Percentiles rank a stretch among this genome's conserved stretches.
phyloP scores from a whole-genome alignment of 92 coral and sea anemone genomes.

The Desmophyllum pertusum region DNA sequence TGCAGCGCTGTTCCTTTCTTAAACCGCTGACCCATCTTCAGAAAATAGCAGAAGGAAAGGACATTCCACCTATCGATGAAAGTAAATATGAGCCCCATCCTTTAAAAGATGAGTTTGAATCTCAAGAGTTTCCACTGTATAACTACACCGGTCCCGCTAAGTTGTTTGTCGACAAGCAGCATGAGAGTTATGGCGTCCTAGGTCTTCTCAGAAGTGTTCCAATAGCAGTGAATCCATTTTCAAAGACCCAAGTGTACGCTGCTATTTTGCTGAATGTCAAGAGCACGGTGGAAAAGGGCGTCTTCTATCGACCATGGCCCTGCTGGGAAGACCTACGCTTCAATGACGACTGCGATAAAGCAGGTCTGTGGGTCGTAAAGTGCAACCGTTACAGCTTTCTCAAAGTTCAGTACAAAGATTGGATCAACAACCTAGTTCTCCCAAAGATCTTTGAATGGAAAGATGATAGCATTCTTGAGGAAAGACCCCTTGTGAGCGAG shows the following conservation, averaged over 20 bases:
- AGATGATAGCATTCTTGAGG: conserved; percentile 2
- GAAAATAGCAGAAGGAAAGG: conserved; percentile 38
- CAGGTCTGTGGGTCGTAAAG: conserved; percentile 57
- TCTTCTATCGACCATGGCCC: conserved; percentile 65
- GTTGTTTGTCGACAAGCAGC: conserved; percentile 3
- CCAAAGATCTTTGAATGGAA: conserved; percentile 43
- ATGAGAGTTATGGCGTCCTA: conserved; percentile 50
- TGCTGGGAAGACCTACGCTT: conserved; percentile 70
- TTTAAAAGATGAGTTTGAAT: conserved; percentile 7
- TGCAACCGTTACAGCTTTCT: conserved; percentile 46
- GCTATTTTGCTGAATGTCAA: conserved; percentile 53
- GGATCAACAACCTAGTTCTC: conserved; percentile 27
- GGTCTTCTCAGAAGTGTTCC: conserved; percentile 52
- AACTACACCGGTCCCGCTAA: conserved; percentile 60
- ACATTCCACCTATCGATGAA: background rate
- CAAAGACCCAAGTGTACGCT: conserved; percentile 57
- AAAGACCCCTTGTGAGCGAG: conserved; percentile 22
- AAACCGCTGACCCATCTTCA: conserved; percentile 44
- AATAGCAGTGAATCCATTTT: conserved; percentile 22
- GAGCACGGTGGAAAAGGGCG: conserved; percentile 43
- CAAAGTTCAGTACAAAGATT: conserved; percentile 56
- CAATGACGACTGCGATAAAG: conserved; percentile 66
- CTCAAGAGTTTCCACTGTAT: conserved; percentile 41
- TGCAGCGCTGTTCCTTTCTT: conserved; percentile 49
- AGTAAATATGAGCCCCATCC: conserved; percentile 24